Evolutionary conservation across 23 tunicate genomes (phyloP), one percentile per base, ranked within the genome.

Genomic region (Trididemnum clinides): DNA sequence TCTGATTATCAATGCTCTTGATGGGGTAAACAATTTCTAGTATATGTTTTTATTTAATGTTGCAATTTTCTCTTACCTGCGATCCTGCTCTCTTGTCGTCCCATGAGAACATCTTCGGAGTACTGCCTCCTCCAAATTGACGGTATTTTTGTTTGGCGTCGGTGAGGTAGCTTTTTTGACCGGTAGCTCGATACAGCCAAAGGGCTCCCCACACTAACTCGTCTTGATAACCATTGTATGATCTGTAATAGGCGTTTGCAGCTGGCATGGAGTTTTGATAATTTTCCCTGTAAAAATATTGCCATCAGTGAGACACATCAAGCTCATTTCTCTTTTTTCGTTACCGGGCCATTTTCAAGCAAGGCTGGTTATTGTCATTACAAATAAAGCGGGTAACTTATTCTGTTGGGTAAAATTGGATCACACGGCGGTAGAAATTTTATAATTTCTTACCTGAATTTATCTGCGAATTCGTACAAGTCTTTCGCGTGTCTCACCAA

Each of bases 191-290:
- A 70, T 86, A 87, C 20, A 96, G 78, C 99, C 99, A 96, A 34
- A 89, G 64, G 20, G 96, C 93, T n/a, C 96, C 96, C 99, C 99
- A 96, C 34, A 92, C 92, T 51, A 96, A 66, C 86, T 96, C 99
- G 72, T 96, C 99, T 26, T 96, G 75, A 88, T 58, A 96, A 30
- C 96, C 99, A 57, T 90, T 95, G 87, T 78, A 93, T 1, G 98
- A 93, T 37, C 92, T 77, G 72, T 93, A 93, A 70, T 84, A 93
- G 6, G 86, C 86, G 34, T 58, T 57, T 6, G 73, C 98, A 3
- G 51, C 92, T 15, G 90, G 82, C 15, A 93, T 88, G 19, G 98
- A 88, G 29, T 58, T 59, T 38, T 88, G 92, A 36, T 93, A 93
- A 15, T 69, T 63, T 20, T 84, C 78, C 49, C 98, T 93, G 37